These are phyloP conservation scores for Callionymus lyra DNA, from an alignment of 2,113 vertebrate genomes.

Conservation along the genomic window DNA sequence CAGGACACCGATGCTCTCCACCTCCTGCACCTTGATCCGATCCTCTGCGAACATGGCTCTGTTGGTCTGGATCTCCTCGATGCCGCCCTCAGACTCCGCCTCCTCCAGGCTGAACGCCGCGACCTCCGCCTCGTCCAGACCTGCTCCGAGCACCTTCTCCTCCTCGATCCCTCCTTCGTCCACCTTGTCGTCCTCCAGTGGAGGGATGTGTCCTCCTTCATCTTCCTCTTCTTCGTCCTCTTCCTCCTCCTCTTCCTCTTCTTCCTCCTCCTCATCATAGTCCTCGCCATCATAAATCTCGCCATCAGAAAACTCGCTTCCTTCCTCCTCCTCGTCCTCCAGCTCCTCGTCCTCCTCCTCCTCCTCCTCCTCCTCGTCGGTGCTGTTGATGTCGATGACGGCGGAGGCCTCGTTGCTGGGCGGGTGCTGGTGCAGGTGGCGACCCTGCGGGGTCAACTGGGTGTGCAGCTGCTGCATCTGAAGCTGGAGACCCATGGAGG, in stretches of 20 bases:
- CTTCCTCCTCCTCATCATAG: slow-evolving; percentile 51
- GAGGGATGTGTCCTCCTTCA: slow-evolving; percentile 52
- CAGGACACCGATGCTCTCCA: slow-evolving; percentile 60
- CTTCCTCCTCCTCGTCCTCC: slow-evolving; percentile 70
- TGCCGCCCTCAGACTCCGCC: slow-evolving; percentile 46
- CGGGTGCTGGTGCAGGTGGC: slow-evolving; percentile 37
- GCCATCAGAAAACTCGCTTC: slow-evolving; percentile 63
- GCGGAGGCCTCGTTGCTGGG: slow-evolving; percentile 69
- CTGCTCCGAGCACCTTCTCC: slow-evolving; percentile 31
- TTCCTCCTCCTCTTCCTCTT: slow-evolving; percentile 45
- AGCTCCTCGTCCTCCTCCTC: slow-evolving; percentile 69
- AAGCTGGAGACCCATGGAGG: slow-evolving; percentile 40
- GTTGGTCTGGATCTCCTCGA: slow-evolving; percentile 64
- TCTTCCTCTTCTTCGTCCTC: slow-evolving; percentile 51
- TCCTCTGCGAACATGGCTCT: slow-evolving; percentile 33
- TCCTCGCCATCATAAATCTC: slow-evolving; percentile 54
- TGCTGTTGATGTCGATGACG: slow-evolving; percentile 85
- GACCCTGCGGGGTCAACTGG: slow-evolving; percentile 49
- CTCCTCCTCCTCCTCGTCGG: slow-evolving; percentile 78
- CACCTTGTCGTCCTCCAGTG: slow-evolving; percentile 50
- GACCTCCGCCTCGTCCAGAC: slow-evolving; percentile 25
- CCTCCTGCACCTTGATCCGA: slow-evolving; percentile 47
- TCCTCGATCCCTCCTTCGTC: slow-evolving; percentile 33
- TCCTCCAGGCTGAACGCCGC: slow-evolving; percentile 38
- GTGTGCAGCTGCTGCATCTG: slow-evolving; percentile 66